Conservation (phyloP, 2,797 vertebrate genomes). For the Poecilia velifera region DNA sequence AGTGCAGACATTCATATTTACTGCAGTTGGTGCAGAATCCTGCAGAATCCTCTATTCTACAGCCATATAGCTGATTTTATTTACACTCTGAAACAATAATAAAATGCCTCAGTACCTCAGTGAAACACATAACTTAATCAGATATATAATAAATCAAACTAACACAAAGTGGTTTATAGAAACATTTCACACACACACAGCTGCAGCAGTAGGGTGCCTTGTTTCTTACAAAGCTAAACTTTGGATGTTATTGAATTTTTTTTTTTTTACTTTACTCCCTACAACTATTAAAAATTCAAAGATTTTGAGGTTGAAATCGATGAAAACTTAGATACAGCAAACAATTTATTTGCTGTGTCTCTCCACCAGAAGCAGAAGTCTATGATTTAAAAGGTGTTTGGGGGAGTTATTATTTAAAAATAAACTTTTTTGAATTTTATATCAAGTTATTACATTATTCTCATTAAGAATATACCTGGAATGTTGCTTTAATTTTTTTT, state of each 20-base stretch:
- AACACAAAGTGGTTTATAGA: not conserved
- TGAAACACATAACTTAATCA: not conserved
- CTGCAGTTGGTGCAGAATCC: not conserved
- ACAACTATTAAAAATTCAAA: not conserved
- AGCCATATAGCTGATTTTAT: not conserved
- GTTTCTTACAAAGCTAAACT: not conserved
- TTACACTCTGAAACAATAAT: not conserved
- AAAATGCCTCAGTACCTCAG: not conserved
- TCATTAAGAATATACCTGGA: too few relatives aligned
- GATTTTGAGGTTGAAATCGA: not conserved
- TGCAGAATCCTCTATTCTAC: not conserved
- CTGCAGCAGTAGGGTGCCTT: not conserved
- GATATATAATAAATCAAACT: not conserved
- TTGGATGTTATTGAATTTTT: not conserved
- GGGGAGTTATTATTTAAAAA: too few relatives aligned
- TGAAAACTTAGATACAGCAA: not conserved
- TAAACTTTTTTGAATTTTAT: too few relatives aligned
- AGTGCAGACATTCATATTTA: not conserved
- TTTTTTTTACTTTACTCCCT: not conserved
- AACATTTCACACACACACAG: not conserved
- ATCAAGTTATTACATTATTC: too few relatives aligned
- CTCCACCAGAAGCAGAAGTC: not conserved
- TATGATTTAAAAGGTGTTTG: not conserved
- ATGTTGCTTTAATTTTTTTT: too few relatives aligned
- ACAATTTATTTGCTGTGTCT: not conserved